Evolutionary conservation across 2,888 invertebrate species (phyloP).

Genomic region (Therioaphis trifolii): DNA sequence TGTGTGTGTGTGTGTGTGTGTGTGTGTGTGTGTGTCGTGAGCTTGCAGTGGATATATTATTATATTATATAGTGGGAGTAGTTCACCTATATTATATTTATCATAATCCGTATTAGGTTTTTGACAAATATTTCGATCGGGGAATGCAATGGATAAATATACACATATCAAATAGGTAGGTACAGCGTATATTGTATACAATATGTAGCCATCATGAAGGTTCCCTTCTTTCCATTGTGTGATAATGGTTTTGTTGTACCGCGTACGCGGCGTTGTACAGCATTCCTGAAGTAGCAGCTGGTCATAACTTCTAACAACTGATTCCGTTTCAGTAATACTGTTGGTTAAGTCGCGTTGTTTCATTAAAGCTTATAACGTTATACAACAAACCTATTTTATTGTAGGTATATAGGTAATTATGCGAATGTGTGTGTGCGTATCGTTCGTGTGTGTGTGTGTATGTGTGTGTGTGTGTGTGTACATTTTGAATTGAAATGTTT

Average conservation of each 20-base stretch:
- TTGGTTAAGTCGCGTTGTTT: slow-evolving; percentile 24
- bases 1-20: background rate
- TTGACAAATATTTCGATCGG: slow-evolving; percentile 40
- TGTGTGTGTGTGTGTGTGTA: too few species aligned
- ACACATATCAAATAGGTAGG: too few species aligned
- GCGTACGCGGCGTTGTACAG: background rate
- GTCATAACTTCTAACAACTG: slow-evolving; percentile 6
- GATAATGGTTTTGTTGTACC: slow-evolving; percentile 21
- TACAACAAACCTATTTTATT: background rate
- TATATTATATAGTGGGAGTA: too few species aligned
- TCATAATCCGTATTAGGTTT: slow-evolving; percentile 22
- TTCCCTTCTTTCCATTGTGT: slow-evolving; percentile 10
- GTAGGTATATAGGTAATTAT: too few species aligned
- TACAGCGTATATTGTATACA: too few species aligned
- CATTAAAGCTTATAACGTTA: background rate
- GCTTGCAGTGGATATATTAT: too few species aligned
- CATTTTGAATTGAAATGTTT: background rate
- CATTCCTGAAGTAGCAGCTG: slow-evolving; percentile 49
- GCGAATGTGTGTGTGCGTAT: too few species aligned
- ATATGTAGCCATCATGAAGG: background rate
- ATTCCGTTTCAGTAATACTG: slow-evolving; percentile 5
- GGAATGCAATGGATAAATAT: background rate
- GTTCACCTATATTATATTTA: background rate
- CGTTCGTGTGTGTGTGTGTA: too few species aligned
- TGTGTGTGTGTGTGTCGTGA: background rate